phyloP scores from a whole-genome alignment of 2,113 vertebrate species.

The Dipodomys stephensi region DNA sequence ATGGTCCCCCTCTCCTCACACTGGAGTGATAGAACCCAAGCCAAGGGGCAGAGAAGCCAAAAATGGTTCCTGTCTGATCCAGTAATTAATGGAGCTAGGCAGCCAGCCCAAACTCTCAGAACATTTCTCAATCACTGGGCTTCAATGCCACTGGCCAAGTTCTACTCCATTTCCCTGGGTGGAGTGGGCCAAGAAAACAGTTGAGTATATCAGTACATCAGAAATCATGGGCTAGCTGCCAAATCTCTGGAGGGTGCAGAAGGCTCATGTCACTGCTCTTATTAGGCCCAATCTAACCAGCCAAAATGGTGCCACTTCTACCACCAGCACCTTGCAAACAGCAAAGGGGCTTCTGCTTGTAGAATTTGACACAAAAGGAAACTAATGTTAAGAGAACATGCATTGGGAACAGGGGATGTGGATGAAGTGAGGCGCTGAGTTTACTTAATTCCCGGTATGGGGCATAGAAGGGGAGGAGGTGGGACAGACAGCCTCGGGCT shows the following conservation, averaged over 20 bases:
- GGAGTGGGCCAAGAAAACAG: constrained; percentile 30
- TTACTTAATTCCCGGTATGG: neutral
- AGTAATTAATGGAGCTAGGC: constrained; percentile 50
- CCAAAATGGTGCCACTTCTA: neutral
- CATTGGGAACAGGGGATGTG: no score
- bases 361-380: neutral
- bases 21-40: neutral
- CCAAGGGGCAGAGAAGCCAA: neutral
- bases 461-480: neutral
- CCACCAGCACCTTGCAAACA: neutral
- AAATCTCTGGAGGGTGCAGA: neutral
- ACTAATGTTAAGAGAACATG: neutral
- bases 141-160: constrained; percentile 38
- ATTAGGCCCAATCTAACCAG: neutral
- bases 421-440: neutral
- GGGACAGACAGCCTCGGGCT: neutral
- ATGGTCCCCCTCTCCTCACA: constrained; percentile 49
- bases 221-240: constrained; percentile 36
- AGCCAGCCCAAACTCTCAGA: constrained; percentile 5
- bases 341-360: neutral
- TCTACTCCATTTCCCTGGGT: constrained; percentile 23
- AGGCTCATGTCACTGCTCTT: neutral
- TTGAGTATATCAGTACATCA: constrained; percentile 7
- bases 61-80: neutral
- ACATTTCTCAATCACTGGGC: constrained; percentile 57